Conservation (phyloP, 2,888 invertebrate genomes). For the Caradrina kadenii region DNA sequence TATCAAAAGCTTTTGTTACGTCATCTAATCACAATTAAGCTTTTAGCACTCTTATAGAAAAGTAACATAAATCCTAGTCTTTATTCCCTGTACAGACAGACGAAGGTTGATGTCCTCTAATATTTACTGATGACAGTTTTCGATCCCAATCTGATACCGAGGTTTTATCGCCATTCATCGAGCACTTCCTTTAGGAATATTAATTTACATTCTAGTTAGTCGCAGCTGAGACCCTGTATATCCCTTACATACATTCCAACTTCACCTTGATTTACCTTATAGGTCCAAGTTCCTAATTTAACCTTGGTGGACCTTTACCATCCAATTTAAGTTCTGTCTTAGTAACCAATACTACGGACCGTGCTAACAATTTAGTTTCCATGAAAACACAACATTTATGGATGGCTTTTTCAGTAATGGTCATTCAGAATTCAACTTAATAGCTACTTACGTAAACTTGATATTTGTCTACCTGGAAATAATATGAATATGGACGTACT, state of each 20-base stretch:
- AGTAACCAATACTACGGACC: too few species aligned
- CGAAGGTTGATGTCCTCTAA: conserved; percentile 20
- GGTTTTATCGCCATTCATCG: conserved; percentile 30
- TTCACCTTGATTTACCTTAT: conserved; percentile 15
- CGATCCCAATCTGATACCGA: conserved; percentile 39
- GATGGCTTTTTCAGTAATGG: too few species aligned
- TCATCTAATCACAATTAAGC: conserved; percentile 6
- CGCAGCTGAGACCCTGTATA: conserved; percentile 14
- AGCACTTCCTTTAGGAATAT: conserved; percentile 60
- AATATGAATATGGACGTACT: too few species aligned
- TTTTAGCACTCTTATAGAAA: background rate
- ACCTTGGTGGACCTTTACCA: conserved; percentile 3
- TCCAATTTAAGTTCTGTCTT: background rate
- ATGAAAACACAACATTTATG: too few species aligned
- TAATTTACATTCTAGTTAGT: conserved; percentile 47
- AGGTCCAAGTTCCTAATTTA: background rate
- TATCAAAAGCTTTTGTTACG: conserved; percentile 19
- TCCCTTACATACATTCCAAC: conserved; percentile 12
- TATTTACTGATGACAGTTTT: conserved; percentile 31
- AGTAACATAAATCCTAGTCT: conserved; percentile 14
- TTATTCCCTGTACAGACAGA: conserved; percentile 5
- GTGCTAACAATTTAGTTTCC: too few species aligned
- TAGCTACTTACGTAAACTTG: too few species aligned
- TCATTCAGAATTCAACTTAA: too few species aligned
- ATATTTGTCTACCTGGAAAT: too few species aligned